Evolutionary conservation across 2,888 invertebrate species (phyloP), one percentile per base, ranked within the genome.

Genomic region (Pseudeuparius sepicola): DNA sequence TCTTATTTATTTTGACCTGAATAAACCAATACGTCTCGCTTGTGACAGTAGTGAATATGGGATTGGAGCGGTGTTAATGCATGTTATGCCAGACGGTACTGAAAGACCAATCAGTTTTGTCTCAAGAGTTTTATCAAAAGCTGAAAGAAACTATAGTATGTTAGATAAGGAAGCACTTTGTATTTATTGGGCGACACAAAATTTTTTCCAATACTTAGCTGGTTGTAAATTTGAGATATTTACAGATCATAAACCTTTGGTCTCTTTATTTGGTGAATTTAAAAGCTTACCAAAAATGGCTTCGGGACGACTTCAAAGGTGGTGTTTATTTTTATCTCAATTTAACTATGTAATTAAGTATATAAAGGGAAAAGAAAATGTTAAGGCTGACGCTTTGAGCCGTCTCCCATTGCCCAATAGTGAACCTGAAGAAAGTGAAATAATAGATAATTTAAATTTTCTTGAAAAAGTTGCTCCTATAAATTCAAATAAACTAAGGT

Each of bases 261-360:
- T 13, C 3, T 14, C 29, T 14, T 12, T 28, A 2, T 18, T 31
- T 31, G 31, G 31, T 2, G 20, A 31, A 24, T 18, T 18, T 24
- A 4, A 31, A 23, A 36, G 48, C 7, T 51, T 52, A 6, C 52
- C 54, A 24, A 42, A 46, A 31, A 52, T 54, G 50, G 52, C 54
- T 4, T 51, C 54, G 0, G 52, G 48, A 16, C 23, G 41, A 18
- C 24, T 45, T 9, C 44, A 47, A 30, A 38, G 45, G 6, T 42
- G 41, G 16, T 40, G 40, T 1, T 18, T 49, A 14, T 31, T 25
- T 2, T 36, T 48, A 14, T 43, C 47, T 2, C 43, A 34, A 12
- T 48, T 46, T 34, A 28, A 40, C 14, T 46, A 39, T 34, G 37
- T 39, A 2, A 36, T 46, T 12, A 6, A 14, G 3, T 40, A 43